Conservation (phyloP, 2,888 invertebrate genomes). For the Phalangium opilio region DNA sequence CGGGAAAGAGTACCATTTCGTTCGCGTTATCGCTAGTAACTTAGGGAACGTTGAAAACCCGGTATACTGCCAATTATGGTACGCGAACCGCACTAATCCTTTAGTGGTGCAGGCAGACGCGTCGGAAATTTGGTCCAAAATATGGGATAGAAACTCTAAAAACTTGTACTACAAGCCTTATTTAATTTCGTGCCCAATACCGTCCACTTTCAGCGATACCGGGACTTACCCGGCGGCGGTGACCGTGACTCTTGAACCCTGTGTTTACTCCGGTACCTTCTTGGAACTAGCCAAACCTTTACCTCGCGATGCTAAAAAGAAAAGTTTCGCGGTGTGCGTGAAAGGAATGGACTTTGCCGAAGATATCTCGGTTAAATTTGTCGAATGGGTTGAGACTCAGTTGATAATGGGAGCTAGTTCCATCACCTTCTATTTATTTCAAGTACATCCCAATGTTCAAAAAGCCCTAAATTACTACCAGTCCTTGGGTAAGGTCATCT, state of each 20-base stretch:
- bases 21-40: slow-evolving; percentile 20
- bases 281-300: not conserved
- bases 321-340: slow-evolving; percentile 49
- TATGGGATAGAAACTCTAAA: slow-evolving; percentile 13
- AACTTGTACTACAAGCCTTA: slow-evolving; percentile 38
- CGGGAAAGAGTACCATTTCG: slow-evolving; percentile 10
- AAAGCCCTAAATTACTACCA: slow-evolving; percentile 45
- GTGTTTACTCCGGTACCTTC: slow-evolving; percentile 34
- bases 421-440: slow-evolving; percentile 70
- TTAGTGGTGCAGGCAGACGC: slow-evolving; percentile 1
- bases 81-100: not conserved
- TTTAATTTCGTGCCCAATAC: slow-evolving; percentile 46
- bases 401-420: slow-evolving; percentile 73
- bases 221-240: slow-evolving; percentile 31
- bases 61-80: slow-evolving; percentile 14
- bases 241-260: slow-evolving; percentile 39
- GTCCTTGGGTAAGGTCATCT: slow-evolving; percentile 48
- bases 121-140: slow-evolving; percentile 14
- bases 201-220: slow-evolving; percentile 26
- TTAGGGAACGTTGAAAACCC: slow-evolving; percentile 7
- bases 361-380: slow-evolving; percentile 67
- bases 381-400: slow-evolving; percentile 85
- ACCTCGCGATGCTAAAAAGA: slow-evolving; percentile 13
- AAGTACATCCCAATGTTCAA: slow-evolving; percentile 66
- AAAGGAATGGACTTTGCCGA: slow-evolving; percentile 51